Conservation (phyloP, 37 sponge, comb jelly and placozoan species). For the Spongilla lacustris region DNA sequence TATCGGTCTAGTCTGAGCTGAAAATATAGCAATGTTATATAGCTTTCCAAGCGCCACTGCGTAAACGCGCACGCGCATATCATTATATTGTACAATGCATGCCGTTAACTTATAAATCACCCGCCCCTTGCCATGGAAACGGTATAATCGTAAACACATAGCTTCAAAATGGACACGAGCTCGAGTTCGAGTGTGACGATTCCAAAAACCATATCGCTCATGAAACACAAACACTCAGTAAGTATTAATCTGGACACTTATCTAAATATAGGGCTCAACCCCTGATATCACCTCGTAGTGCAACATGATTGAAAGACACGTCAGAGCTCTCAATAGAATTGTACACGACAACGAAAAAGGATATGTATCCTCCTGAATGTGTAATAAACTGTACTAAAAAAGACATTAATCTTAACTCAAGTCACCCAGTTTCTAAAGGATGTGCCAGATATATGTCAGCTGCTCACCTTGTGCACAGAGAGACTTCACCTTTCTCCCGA, state of each 20-base stretch:
- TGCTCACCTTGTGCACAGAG: slow-evolving; percentile 31
- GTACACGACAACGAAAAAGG: slow-evolving; percentile 55
- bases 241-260: not conserved
- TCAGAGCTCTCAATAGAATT: slow-evolving; percentile 72
- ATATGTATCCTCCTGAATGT: slow-evolving; percentile 60
- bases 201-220: slow-evolving; percentile 50
- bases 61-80: too few species aligned
- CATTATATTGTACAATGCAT: too few species aligned
- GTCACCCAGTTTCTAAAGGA: slow-evolving; percentile 60
- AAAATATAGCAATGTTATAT: too few species aligned
- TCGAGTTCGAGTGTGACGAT: slow-evolving; percentile 45
- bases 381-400: not conserved
- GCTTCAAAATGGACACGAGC: not conserved
- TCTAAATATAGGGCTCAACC: not conserved
- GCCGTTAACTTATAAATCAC: too few species aligned
- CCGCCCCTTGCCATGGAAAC: not conserved
- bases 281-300: slow-evolving; percentile 19
- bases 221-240: slow-evolving; percentile 73
- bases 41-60: too few species aligned
- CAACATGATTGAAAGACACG: slow-evolving; percentile 75
- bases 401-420: not conserved
- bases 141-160: not conserved
- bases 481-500: slow-evolving; percentile 33
- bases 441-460: slow-evolving; percentile 49
- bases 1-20: too few species aligned